Evolutionary conservation across 2,888 invertebrate genomes (phyloP).

Genomic region (Chaitophorus viminalis): DNA sequence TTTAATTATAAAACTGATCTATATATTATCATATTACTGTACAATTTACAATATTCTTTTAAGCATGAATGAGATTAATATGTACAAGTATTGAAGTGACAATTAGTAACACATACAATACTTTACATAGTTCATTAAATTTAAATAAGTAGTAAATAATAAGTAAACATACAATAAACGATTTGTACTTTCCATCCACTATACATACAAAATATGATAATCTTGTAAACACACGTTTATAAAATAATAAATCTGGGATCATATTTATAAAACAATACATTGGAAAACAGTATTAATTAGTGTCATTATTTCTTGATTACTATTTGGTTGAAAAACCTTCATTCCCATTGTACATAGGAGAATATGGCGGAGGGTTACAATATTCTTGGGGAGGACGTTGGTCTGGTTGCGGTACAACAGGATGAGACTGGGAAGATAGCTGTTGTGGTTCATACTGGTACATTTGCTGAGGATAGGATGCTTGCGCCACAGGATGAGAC

Average conservation of each 20-base stretch:
- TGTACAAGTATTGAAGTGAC: background rate
- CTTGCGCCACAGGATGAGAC: background rate
- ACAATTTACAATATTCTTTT: background rate
- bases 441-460: constrained; percentile 26
- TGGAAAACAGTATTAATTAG: background rate
- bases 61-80: constrained; percentile 26
- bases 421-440: background rate
- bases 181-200: constrained; percentile 1
- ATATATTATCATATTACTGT: background rate
- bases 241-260: constrained; percentile 7
- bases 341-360: constrained; percentile 15
- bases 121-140: constrained; percentile 21
- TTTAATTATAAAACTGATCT: background rate
- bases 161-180: constrained; percentile 11
- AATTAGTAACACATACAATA: background rate
- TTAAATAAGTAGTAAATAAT: constrained; percentile 20
- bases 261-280: background rate
- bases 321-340: constrained; percentile 18
- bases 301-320: constrained; percentile 5
- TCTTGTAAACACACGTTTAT: background rate
- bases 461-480: constrained; percentile 35
- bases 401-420: background rate
- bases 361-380: constrained; percentile 42
- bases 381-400: constrained; percentile 25
- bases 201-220: background rate